phyloP scores from a whole-genome alignment of 2,888 invertebrate species.

The Melieria picta region DNA sequence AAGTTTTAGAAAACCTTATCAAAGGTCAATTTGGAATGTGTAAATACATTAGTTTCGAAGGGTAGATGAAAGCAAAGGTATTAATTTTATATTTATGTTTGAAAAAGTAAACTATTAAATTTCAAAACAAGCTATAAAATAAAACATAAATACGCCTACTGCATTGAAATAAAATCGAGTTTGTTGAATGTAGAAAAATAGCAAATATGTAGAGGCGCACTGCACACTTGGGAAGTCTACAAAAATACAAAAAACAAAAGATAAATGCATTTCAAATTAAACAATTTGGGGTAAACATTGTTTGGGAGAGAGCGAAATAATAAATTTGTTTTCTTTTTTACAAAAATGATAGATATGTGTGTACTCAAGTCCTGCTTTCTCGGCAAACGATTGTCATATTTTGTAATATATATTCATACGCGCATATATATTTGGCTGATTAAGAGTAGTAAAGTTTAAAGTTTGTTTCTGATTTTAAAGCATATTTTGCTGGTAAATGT shows the following conservation, averaged over 20 bases:
- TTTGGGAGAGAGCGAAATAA: slow-evolving; percentile 39
- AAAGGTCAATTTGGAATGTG: no score
- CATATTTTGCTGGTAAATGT: no score
- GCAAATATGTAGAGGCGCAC: background rate
- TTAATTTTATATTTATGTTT: background rate
- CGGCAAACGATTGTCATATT: slow-evolving; percentile 52
- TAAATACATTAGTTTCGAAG: no score
- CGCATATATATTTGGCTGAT: no score
- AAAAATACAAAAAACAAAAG: background rate
- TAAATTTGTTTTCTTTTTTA: slow-evolving; percentile 38
- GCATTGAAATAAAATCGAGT: no score
- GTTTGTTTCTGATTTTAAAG: slow-evolving; percentile 19
- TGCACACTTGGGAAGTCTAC: background rate
- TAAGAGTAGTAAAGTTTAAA: no score
- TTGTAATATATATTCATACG: slow-evolving; percentile 27
- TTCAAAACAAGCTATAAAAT: background rate
- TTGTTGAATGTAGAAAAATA: no score
- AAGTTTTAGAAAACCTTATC: no score
- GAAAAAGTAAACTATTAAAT: background rate
- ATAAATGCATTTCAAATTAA: background rate
- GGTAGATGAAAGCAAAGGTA: background rate
- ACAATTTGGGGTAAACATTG: slow-evolving; percentile 3
- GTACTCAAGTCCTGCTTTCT: slow-evolving; percentile 62
- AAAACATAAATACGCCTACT: no score
- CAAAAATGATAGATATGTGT: slow-evolving; percentile 42